Evolutionary conservation across 2,113 vertebrate species (phyloP).

Genomic region (Phalacrocorax pelagicus): DNA sequence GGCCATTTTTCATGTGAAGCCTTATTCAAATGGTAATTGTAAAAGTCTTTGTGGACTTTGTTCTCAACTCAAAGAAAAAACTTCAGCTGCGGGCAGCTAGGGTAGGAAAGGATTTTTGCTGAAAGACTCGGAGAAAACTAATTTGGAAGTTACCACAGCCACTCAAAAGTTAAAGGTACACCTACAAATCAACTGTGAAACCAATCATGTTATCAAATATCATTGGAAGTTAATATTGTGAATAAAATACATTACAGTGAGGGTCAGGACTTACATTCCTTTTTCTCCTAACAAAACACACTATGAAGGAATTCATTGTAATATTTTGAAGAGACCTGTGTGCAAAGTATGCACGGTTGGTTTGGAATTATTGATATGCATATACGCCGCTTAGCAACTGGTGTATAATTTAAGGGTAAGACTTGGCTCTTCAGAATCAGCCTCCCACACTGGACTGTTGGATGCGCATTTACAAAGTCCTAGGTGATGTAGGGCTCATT

Average conservation of each 20-base stretch:
- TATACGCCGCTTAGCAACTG: neutral
- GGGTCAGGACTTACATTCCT: neutral
- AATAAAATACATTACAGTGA: constrained; percentile 5
- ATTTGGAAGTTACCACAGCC: constrained; percentile 22
- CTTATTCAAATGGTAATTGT: constrained; percentile 63
- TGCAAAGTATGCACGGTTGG: neutral
- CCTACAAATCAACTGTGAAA: constrained; percentile 16
- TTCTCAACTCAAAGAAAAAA: constrained; percentile 57
- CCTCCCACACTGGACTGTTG: neutral
- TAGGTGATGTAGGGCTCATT: neutral
- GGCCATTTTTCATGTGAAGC: constrained; percentile 53
- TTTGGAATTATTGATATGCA: neutral
- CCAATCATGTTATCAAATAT: neutral
- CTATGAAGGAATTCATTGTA: neutral
- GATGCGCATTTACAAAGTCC: neutral
- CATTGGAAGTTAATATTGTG: neutral
- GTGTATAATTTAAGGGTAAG: neutral
- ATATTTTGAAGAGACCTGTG: neutral
- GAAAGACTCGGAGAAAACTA: constrained; percentile 20
- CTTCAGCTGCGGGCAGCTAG: constrained; percentile 15
- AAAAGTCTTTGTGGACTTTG: constrained; percentile 56
- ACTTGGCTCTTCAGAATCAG: neutral
- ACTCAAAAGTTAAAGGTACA: constrained; percentile 12
- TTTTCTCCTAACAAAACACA: neutral
- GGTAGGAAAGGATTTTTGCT: constrained; percentile 40